These are phyloP conservation scores for Leguminivora glycinivorella DNA, from an alignment of 1,140 invertebrate genomes.

Conservation along the genomic window DNA sequence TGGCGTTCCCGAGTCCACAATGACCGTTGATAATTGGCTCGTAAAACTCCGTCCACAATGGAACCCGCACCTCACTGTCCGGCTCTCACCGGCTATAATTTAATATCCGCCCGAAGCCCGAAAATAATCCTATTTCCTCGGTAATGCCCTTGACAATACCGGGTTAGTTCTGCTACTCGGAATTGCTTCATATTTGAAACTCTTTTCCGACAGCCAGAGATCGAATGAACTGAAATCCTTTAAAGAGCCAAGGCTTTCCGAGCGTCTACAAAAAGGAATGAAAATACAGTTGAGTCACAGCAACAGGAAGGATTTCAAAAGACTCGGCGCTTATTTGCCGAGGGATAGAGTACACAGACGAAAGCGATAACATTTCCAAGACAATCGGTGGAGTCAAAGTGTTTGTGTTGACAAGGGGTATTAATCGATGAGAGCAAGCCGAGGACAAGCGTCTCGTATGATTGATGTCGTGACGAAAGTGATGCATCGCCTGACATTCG, in stretches of 20 bases:
- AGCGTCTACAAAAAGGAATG: not conserved
- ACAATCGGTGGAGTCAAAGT: slow-evolving; percentile 22
- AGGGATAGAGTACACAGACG: slow-evolving; percentile 6
- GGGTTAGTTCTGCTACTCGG: slow-evolving; percentile 18
- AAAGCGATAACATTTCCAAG: slow-evolving; percentile 21
- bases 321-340: slow-evolving; percentile 26
- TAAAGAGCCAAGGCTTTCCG: not conserved
- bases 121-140: slow-evolving; percentile 69
- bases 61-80: slow-evolving; percentile 59
- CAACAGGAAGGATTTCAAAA: slow-evolving; percentile 23
- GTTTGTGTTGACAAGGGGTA: slow-evolving; percentile 23
- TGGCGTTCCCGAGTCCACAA: slow-evolving; percentile 26
- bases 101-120: slow-evolving; percentile 72
- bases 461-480: slow-evolving; percentile 35
- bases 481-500: slow-evolving; percentile 33
- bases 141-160: slow-evolving; percentile 40
- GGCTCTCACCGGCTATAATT: slow-evolving; percentile 66
- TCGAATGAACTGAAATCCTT: not conserved
- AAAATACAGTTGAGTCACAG: not conserved
- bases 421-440: slow-evolving; percentile 32
- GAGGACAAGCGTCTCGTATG: slow-evolving; percentile 29
- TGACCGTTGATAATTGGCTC: slow-evolving; percentile 41
- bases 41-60: slow-evolving; percentile 53
- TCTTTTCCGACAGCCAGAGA: not conserved
- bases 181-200: slow-evolving; percentile 29